A percentile compares a stretch with the other conserved stretches of the same genome.
These are phyloP conservation scores for Bombylius major DNA, from an alignment of 2,888 invertebrate genomes.

Conservation along the genomic window DNA sequence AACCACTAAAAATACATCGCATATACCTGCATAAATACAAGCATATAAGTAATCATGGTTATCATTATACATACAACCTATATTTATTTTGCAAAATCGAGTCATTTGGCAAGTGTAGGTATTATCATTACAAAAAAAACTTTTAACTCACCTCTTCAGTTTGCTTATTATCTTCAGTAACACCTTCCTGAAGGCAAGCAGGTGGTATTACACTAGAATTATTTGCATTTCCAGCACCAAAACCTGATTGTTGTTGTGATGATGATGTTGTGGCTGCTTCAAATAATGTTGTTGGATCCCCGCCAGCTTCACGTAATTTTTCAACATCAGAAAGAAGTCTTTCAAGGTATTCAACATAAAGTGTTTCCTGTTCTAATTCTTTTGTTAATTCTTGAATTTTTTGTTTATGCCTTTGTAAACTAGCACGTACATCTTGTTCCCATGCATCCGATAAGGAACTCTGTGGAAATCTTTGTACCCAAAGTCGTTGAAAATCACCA, in stretches of 20 bases:
- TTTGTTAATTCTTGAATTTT: conserved; percentile 70
- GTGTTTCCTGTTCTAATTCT: conserved; percentile 80
- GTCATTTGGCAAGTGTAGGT: too few species aligned
- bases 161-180: conserved; percentile 18
- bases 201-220: not conserved
- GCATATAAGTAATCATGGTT: too few species aligned
- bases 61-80: too few species aligned
- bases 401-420: conserved; percentile 78
- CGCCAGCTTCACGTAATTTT: conserved; percentile 51
- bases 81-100: too few species aligned
- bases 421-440: conserved; percentile 86
- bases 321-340: conserved; percentile 74
- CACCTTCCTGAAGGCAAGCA: conserved; percentile 3
- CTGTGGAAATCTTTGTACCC: conserved; percentile 83
- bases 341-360: conserved; percentile 82
- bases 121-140: too few species aligned
- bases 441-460: conserved; percentile 82
- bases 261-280: conserved; percentile 29
- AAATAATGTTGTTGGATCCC: conserved; percentile 36
- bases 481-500: conserved; percentile 82
- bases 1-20: too few species aligned
- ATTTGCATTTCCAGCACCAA: conserved; percentile 5
- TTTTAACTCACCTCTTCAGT: conserved; percentile 16
- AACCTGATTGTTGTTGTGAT: conserved; percentile 11
- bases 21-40: too few species aligned